Evolutionary conservation across 2,888 invertebrate species (phyloP).

Genomic region (Ryuthela nishihirai): DNA sequence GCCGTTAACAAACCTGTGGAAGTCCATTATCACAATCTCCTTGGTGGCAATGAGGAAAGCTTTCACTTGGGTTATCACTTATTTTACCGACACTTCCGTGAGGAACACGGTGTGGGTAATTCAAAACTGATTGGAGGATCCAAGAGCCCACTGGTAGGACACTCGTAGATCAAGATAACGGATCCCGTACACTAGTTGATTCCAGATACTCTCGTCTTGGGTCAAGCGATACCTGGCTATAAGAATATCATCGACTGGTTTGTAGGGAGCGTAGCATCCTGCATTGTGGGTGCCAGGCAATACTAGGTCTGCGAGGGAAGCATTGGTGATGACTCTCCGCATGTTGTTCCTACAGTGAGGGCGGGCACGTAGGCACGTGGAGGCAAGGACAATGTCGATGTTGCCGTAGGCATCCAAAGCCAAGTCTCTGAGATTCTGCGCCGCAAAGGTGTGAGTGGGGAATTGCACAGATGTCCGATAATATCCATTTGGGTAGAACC

Average conservation of each 20-base stretch:
- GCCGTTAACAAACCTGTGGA: slow-evolving; percentile 68
- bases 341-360: slow-evolving; percentile 40
- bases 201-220: slow-evolving; percentile 76
- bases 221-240: slow-evolving; percentile 50
- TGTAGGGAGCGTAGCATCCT: slow-evolving; percentile 47
- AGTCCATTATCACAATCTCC: slow-evolving; percentile 65
- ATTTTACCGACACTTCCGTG: slow-evolving; percentile 37
- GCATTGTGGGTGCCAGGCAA: slow-evolving; percentile 42
- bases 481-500: slow-evolving; percentile 36
- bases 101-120: slow-evolving; percentile 44
- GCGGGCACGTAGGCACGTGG: slow-evolving; percentile 26
- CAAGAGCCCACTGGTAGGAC: slow-evolving; percentile 12
- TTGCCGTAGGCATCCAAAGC: slow-evolving; percentile 9
- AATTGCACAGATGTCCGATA: slow-evolving; percentile 45
- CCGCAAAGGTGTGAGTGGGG: slow-evolving; percentile 39
- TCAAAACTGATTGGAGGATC: slow-evolving; percentile 39
- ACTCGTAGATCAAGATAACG: slow-evolving; percentile 51
- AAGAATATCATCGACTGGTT: slow-evolving; percentile 23
- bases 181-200: slow-evolving; percentile 77
- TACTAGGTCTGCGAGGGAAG: slow-evolving; percentile 29
- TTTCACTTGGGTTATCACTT: slow-evolving; percentile 60
- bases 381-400: slow-evolving; percentile 12
- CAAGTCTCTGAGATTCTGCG: slow-evolving; percentile 22
- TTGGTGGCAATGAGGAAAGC: slow-evolving; percentile 59
- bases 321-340: slow-evolving; percentile 11